Percentiles rank a stretch among this genome's conserved stretches.
Evolutionary conservation across 2,888 invertebrate species (phyloP).

Genomic region (Drosophila formosana): DNA sequence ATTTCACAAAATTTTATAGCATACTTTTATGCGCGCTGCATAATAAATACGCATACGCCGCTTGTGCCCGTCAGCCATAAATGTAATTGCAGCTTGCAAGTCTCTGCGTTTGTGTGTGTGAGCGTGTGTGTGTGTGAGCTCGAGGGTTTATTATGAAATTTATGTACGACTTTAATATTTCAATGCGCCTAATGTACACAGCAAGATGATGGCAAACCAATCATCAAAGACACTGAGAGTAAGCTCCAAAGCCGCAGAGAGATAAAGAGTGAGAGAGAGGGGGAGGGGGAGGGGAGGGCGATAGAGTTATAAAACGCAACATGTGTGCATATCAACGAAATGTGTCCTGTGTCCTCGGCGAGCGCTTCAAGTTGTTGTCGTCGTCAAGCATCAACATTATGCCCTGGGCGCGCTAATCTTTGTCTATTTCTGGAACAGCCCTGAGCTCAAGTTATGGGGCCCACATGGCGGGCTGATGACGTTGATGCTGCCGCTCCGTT

Average conservation of each 20-base stretch:
- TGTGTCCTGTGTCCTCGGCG: constrained; percentile 5
- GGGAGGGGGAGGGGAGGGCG: too few relatives aligned
- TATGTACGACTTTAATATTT: constrained; percentile 49
- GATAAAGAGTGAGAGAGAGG: not conserved
- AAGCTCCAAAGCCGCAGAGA: constrained; percentile 2
- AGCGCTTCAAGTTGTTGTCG: not conserved
- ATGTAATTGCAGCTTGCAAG: constrained; percentile 55
- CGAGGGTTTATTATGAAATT: constrained; percentile 36
- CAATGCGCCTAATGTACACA: constrained; percentile 37
- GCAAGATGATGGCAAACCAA: constrained; percentile 44
- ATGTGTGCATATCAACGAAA: constrained; percentile 4
- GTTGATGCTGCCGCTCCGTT: constrained; percentile 2
- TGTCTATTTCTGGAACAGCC: constrained; percentile 44
- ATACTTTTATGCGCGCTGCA: constrained; percentile 55
- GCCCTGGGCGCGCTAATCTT: constrained; percentile 32
- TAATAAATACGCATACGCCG: constrained; percentile 49
- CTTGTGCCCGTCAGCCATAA: constrained; percentile 42
- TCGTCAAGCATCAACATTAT: constrained; percentile 27
- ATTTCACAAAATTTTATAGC: constrained; percentile 45
- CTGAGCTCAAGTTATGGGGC: constrained; percentile 18
- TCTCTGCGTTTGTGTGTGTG: constrained; percentile 3
- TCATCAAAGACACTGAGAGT: constrained; percentile 26
- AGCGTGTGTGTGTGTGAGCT: constrained; percentile 16
- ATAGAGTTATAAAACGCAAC: constrained; percentile 17
- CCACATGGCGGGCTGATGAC: constrained; percentile 15